Evolutionary conservation across 2,888 invertebrate species (phyloP).

Genomic region (Amorpha juglandis): DNA sequence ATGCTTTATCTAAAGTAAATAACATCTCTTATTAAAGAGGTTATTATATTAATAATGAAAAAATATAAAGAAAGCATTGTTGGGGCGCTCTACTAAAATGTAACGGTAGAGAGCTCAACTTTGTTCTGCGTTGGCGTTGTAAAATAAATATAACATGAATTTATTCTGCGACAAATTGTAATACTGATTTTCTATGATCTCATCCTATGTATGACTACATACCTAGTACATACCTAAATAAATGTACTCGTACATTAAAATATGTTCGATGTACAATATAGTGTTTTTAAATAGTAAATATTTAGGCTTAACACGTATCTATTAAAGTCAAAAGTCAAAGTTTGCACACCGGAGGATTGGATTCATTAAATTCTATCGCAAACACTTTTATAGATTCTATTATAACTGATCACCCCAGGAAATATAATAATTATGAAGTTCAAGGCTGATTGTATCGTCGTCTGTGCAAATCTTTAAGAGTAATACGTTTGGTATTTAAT

Average conservation of each 20-base stretch:
- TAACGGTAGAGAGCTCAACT: neutral
- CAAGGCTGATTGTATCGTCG: neutral
- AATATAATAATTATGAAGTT: neutral
- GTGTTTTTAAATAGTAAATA: neutral
- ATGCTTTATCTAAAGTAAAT: no score
- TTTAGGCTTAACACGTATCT: no score
- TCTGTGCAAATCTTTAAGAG: neutral
- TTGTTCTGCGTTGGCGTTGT: no score
- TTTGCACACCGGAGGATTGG: neutral
- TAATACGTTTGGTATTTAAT: constrained; percentile 11
- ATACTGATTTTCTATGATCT: constrained; percentile 3
- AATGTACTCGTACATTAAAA: neutral
- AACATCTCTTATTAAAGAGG: no score
- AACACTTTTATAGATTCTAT: neutral
- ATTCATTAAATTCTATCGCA: neutral
- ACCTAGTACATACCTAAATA: neutral
- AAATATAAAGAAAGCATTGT: no score
- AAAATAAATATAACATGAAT: no score
- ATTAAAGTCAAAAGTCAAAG: no score
- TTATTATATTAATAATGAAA: no score
- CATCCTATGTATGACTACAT: neutral
- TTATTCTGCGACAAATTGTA: no score
- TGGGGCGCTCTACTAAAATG: neutral
- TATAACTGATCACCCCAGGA: neutral
- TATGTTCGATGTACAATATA: neutral